Base-by-base conservation (phyloP, 2,888 invertebrate genomes). In the Stenchaetothrips biformis region DNA sequence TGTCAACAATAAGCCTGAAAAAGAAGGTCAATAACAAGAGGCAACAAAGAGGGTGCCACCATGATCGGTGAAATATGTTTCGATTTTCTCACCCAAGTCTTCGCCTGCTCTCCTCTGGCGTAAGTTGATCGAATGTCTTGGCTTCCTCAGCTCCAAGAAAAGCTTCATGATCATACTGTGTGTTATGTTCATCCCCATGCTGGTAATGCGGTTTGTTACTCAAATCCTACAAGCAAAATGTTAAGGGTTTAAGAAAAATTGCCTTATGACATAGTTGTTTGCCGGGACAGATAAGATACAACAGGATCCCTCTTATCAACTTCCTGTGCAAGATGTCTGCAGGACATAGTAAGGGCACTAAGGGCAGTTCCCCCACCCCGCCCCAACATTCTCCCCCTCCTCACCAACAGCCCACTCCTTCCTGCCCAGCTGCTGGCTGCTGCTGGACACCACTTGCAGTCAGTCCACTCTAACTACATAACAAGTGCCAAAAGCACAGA, bases 111-210 rank as follows among this genome's bases (percentile, higher is more conserved):
- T 99, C 98, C 87, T 99, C 98, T 3, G 98, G 98, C 0, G 94
- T 90, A 78, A 99, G 89, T 84, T 98, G 94, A 86, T 98, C 97
- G 86, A 98, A 99, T 6, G 95, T 93, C 86, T 96, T 95, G 0
- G 98, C 96, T 83, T 97, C 96, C 86, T 97, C 95, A 7, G 67
- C 67, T 0, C 99, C 99, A 16, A 99, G 89, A 86, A 99, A 99
- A 0, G 98, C 97, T 86, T 99, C 98, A 86, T 99, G 99, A 86
- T 99, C 99, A 86, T 95, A 99, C 83, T 96, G 95, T 79, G 92
- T 89, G 87, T 98, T 95, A 85, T 96, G 96, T 82, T 94, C 91
- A 74, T 74, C 67, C 48, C 92, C 93, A 83, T 93, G 92, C 82
- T 91, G 89, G 84, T 91, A 95, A 85, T 98, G 97, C 83, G 94